phyloP scores from a whole-genome alignment of 2,888 invertebrate species.

The Sinotaia quadrata region DNA sequence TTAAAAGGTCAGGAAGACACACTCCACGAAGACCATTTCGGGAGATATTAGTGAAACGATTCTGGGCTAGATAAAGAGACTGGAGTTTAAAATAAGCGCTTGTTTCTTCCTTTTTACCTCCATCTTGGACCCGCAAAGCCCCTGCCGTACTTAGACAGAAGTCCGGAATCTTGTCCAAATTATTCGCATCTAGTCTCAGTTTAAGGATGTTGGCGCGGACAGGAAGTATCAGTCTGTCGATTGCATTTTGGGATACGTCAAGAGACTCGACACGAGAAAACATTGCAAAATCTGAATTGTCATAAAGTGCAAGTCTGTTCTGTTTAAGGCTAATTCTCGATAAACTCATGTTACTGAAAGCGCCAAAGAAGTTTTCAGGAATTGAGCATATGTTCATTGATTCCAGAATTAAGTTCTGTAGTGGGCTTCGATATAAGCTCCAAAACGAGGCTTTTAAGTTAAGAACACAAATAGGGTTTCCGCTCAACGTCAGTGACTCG shows the following conservation, averaged over 20 bases:
- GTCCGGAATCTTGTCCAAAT: too few species aligned
- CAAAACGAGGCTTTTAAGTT: background rate
- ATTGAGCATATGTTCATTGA: background rate
- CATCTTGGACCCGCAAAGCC: too few species aligned
- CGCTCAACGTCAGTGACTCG: background rate
- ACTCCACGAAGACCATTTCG: background rate
- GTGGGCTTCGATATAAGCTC: background rate
- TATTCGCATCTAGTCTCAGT: too few species aligned
- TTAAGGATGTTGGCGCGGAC: too few species aligned
- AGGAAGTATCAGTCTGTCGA: too few species aligned
- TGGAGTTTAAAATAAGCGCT: conserved; percentile 2
- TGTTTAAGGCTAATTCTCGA: background rate
- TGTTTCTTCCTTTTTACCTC: too few species aligned
- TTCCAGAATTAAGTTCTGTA: background rate
- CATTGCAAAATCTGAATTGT: background rate
- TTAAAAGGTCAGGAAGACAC: conserved; percentile 8
- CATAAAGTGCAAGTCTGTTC: background rate
- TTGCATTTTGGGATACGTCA: too few species aligned
- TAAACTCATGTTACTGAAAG: conserved; percentile 2
- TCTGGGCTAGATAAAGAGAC: background rate
- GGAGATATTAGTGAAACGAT: background rate
- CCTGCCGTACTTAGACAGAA: too few species aligned
- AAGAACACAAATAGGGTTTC: background rate
- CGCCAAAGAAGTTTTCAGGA: conserved; percentile 12
- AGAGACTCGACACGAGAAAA: too few species aligned